Evolutionary conservation across 2,113 vertebrate genomes (phyloP).

Genomic region (Elephas maximus): DNA sequence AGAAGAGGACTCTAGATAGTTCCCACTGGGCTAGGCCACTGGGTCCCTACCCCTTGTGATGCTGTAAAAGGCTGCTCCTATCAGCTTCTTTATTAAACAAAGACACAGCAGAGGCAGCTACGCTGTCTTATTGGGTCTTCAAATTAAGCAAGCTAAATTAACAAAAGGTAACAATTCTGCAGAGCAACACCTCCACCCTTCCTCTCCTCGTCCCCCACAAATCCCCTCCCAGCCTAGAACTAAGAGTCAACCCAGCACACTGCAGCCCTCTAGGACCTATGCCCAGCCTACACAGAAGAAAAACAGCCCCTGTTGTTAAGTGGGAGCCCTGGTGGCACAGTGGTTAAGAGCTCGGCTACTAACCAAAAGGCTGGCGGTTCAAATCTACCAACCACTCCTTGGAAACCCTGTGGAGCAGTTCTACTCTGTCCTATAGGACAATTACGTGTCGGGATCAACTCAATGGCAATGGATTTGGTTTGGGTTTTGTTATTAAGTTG

Average conservation of each 20-base stretch:
- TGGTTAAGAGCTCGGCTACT: too few species aligned
- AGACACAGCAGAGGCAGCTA: background rate
- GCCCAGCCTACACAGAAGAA: background rate
- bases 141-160: background rate
- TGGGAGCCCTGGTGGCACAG: background rate
- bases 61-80: background rate
- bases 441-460: too few species aligned
- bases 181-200: rapidly evolving
- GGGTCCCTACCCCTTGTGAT: background rate
- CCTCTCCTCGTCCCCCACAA: rapidly evolving
- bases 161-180: background rate
- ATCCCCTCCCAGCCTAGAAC: background rate
- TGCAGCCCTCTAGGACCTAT: background rate
- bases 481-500: background rate
- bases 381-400: too few species aligned
- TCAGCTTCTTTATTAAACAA: background rate
- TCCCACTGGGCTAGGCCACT: too few species aligned
- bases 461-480: too few species aligned
- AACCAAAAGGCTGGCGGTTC: too few species aligned
- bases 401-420: too few species aligned
- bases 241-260: background rate
- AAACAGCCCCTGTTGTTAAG: background rate
- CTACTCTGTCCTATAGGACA: too few species aligned
- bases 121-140: background rate
- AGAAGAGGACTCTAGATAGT: background rate